phyloP scores from a whole-genome alignment of 2,113 vertebrate genomes.

The Setophaga coronata region DNA sequence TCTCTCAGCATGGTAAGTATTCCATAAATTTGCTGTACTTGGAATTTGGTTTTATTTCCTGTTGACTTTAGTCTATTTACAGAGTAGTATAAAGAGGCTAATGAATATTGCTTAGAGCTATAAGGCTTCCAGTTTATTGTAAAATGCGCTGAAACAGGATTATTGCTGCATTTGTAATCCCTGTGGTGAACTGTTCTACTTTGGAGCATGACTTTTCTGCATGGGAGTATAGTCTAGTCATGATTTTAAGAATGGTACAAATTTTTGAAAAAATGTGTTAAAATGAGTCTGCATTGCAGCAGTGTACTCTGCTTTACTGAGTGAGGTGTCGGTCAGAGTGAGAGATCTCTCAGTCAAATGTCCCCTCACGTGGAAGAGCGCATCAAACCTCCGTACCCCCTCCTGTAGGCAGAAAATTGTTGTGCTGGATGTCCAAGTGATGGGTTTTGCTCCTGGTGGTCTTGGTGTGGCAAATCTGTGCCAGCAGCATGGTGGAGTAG shows the following conservation, averaged over 20 bases:
- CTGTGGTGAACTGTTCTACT: background rate
- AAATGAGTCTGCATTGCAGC: background rate
- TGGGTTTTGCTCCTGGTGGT: accelerated
- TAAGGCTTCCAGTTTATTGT: background rate
- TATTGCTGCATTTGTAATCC: background rate
- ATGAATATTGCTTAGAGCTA: background rate
- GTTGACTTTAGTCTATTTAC: background rate
- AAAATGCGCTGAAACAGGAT: background rate
- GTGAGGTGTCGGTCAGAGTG: background rate
- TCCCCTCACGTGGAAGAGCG: accelerated
- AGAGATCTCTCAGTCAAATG: background rate
- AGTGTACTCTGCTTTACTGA: background rate
- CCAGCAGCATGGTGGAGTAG: background rate
- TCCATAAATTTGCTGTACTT: background rate
- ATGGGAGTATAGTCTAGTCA: background rate
- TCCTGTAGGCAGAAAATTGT: background rate
- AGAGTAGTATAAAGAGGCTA: background rate
- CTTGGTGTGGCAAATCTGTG: background rate
- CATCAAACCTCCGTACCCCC: accelerated
- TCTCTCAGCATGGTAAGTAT: constrained; percentile 14
- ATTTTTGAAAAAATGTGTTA: background rate
- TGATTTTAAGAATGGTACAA: background rate
- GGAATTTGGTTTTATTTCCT: background rate
- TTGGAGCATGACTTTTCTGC: background rate
- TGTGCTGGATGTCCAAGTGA: background rate